Conservation (phyloP, 2,888 invertebrate species). For the Philonicus albiceps region DNA sequence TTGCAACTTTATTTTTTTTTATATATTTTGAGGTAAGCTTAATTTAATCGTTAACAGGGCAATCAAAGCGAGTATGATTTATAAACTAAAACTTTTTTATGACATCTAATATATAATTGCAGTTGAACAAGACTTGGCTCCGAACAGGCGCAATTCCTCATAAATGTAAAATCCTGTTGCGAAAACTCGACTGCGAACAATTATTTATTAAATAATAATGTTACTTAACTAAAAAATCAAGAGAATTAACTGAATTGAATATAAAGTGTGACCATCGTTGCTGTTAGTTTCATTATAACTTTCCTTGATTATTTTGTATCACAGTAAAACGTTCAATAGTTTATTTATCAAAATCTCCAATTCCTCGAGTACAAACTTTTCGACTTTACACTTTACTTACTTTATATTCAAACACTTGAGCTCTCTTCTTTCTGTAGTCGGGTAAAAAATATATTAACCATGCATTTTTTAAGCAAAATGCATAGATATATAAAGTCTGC, state of each 20-base stretch:
- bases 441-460: not conserved
- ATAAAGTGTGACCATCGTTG: no score
- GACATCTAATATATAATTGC: no score
- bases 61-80: not conserved
- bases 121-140: not conserved
- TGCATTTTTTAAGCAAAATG: not conserved
- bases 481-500: not conserved
- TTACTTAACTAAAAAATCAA: not conserved
- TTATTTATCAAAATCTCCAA: not conserved
- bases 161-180: not conserved
- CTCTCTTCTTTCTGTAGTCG: not conserved
- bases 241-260: no score
- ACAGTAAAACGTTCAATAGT: no score
- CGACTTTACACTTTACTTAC: not conserved
- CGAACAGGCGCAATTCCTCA: not conserved
- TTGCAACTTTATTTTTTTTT: not conserved
- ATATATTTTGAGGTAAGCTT: not conserved
- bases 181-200: not conserved
- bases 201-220: not conserved
- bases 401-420: not conserved
- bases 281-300: no score
- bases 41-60: not conserved
- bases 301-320: no score
- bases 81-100: no score
- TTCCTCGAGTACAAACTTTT: not conserved